A percentile compares a stretch with the other conserved stretches of the same genome.
phyloP scores from a whole-genome alignment of 2,797 vertebrate species.

The Mus caroli region DNA sequence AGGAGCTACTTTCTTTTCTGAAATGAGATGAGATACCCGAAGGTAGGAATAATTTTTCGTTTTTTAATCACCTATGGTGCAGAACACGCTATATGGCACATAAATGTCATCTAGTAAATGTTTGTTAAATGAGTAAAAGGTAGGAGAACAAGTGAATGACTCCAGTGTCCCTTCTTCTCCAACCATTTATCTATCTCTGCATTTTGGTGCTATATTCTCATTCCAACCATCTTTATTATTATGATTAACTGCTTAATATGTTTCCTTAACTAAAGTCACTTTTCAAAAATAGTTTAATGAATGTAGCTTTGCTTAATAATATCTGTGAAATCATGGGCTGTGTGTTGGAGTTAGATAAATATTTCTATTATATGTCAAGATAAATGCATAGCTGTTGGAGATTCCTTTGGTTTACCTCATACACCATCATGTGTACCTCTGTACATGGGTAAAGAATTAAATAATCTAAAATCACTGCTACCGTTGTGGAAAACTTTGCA shows the following conservation, averaged over 20 bases:
- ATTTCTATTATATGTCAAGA: conserved; percentile 53
- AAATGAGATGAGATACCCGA: not conserved
- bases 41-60: conserved; percentile 41
- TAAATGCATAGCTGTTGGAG: conserved; percentile 45
- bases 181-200: conserved; percentile 16
- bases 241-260: conserved; percentile 66
- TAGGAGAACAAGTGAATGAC: conserved; percentile 36
- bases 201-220: conserved; percentile 52
- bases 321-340: conserved; percentile 47
- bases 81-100: conserved; percentile 11
- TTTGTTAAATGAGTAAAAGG: conserved; percentile 56
- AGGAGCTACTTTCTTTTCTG: conserved; percentile 34
- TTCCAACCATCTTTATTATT: not conserved
- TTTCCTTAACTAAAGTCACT: conserved; percentile 60
- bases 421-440: conserved; percentile 18
- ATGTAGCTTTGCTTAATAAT: conserved; percentile 60
- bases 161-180: conserved; percentile 12
- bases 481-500: not conserved
- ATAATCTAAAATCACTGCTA: conserved; percentile 2
- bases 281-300: conserved; percentile 65
- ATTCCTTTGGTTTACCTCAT: conserved; percentile 16
- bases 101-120: conserved; percentile 21
- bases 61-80: not conserved
- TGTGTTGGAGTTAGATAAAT: conserved; percentile 2
- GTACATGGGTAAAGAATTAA: conserved; percentile 51